phyloP scores from a whole-genome alignment of 1,140 invertebrate species.

The Lepidurus packardi region DNA sequence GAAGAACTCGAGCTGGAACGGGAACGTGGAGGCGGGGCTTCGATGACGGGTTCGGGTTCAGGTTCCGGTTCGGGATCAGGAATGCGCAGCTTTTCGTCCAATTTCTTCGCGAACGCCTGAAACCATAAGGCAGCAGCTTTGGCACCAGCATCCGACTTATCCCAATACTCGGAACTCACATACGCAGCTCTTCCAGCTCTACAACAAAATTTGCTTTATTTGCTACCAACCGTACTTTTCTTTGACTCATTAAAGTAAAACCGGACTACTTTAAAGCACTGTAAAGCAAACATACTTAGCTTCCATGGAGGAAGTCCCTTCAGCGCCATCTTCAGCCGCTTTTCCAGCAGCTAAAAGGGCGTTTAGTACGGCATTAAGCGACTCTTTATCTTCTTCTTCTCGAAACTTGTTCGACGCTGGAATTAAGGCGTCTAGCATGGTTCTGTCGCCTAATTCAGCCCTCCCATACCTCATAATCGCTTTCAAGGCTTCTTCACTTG shows the following conservation, averaged over 20 bases:
- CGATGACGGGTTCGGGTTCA: slow-evolving; percentile 32
- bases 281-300: slow-evolving; percentile 45
- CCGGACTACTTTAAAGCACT: slow-evolving; percentile 7
- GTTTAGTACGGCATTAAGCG: slow-evolving; percentile 40
- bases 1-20: slow-evolving; percentile 18
- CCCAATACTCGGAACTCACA: slow-evolving; percentile 40
- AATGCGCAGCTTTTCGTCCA: slow-evolving; percentile 23
- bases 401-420: slow-evolving; percentile 41
- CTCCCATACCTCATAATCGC: slow-evolving; percentile 65
- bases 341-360: slow-evolving; percentile 47
- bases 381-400: slow-evolving; percentile 38
- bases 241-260: slow-evolving; percentile 23
- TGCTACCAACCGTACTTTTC: slow-evolving; percentile 18
- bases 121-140: slow-evolving; percentile 58
- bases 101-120: slow-evolving; percentile 42
- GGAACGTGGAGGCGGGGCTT: slow-evolving; percentile 26
- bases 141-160: slow-evolving; percentile 59
- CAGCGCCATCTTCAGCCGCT: slow-evolving; percentile 46
- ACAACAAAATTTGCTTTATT: slow-evolving; percentile 37
- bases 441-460: slow-evolving; percentile 65
- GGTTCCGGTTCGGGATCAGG: slow-evolving; percentile 33
- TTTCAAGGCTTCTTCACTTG: slow-evolving; percentile 51
- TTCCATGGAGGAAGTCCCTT: slow-evolving; percentile 53
- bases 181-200: slow-evolving; percentile 52
- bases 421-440: slow-evolving; percentile 57